These are phyloP conservation scores for Clytia hemisphaerica DNA, from an alignment of 30 jellyfish, hydroid and myxozoan species.

Conservation along the genomic window DNA sequence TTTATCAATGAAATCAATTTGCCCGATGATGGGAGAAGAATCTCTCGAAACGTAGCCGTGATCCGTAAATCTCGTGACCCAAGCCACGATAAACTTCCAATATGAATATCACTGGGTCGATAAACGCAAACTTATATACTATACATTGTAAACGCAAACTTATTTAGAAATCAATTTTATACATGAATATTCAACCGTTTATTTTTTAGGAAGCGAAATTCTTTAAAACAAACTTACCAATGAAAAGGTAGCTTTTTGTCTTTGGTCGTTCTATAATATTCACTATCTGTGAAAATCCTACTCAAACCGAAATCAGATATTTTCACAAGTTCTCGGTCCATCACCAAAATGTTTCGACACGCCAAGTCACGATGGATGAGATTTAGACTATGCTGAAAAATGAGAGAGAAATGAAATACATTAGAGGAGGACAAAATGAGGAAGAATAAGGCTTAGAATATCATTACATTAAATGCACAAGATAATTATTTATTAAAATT, in stretches of 20 bases:
- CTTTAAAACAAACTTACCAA: constrained; percentile 9
- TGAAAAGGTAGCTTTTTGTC: constrained; percentile 13
- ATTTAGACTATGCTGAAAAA: constrained; percentile 13
- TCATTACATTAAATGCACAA: not conserved
- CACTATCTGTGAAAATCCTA: constrained; percentile 22
- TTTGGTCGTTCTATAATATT: constrained; percentile 6
- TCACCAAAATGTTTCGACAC: constrained; percentile 31
- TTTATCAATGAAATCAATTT: too few relatives aligned
- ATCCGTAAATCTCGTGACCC: too few relatives aligned
- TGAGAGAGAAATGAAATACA: not conserved
- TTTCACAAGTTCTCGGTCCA: constrained; percentile 27
- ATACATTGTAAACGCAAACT: too few relatives aligned
- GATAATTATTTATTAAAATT: not conserved
- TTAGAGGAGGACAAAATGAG: too few relatives aligned
- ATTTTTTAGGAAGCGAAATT: not conserved
- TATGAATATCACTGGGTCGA: too few relatives aligned
- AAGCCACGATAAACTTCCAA: too few relatives aligned
- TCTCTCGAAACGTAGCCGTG: too few relatives aligned
- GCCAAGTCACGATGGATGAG: constrained; percentile 46
- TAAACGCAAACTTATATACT: too few relatives aligned
- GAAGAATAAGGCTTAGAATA: too few relatives aligned
- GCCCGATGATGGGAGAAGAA: too few relatives aligned
- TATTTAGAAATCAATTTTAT: too few relatives aligned
- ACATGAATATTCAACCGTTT: too few relatives aligned
- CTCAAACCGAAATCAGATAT: constrained; percentile 39